Conservation (phyloP, 2,797 vertebrate genomes). For the Podarcis siculus region DNA sequence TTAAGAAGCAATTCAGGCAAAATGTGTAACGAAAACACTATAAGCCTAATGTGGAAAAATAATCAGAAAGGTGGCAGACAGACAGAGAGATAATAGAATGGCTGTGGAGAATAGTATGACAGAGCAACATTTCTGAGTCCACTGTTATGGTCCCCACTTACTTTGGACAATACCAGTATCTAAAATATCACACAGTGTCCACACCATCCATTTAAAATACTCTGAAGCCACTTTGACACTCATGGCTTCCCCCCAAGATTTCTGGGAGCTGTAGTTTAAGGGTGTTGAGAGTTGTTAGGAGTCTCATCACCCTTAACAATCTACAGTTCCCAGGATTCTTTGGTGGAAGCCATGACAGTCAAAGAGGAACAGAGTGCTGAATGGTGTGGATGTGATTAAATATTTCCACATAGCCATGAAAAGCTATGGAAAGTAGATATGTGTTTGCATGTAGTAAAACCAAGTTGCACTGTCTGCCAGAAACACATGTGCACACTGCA, state of each 20-base stretch:
- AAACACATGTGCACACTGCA: not conserved
- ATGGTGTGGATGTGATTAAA: not conserved
- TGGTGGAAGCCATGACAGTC: too few relatives aligned
- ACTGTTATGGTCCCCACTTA: not conserved
- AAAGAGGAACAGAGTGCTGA: too few relatives aligned
- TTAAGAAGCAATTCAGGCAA: not conserved
- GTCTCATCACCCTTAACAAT: too few relatives aligned
- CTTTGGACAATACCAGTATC: not conserved
- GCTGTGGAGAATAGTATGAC: not conserved
- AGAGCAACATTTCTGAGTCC: not conserved
- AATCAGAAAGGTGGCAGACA: too few relatives aligned
- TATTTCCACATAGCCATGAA: not conserved
- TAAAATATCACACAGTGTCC: not conserved
- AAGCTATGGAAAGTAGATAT: not conserved
- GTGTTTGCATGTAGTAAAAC: not conserved
- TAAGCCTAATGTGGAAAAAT: not conserved
- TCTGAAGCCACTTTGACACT: too few relatives aligned
- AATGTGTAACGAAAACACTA: not conserved
- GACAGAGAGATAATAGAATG: not conserved
- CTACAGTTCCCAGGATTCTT: too few relatives aligned
- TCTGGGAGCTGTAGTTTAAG: too few relatives aligned
- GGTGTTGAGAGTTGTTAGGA: too few relatives aligned
- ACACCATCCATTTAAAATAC: too few relatives aligned
- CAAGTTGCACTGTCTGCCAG: not conserved
- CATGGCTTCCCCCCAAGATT: too few relatives aligned